Evolutionary conservation across 2,113 vertebrate genomes (phyloP).

Genomic region (Muntiacus reevesi): DNA sequence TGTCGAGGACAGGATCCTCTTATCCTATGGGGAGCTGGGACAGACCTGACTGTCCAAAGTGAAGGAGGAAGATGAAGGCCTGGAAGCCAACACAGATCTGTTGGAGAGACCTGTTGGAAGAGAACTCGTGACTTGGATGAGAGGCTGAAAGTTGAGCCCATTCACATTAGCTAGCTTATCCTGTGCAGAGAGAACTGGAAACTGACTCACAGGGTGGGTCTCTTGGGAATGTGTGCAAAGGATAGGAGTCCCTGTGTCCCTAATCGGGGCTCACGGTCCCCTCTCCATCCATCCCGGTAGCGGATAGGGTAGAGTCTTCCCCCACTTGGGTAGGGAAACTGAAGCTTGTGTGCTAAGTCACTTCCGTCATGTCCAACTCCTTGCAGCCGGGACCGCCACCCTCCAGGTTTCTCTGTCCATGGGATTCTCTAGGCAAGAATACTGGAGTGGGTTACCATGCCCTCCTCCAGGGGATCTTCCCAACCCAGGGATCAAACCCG

Average conservation of each 20-base stretch:
- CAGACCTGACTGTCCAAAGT: neutral
- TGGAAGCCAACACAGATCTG: neutral
- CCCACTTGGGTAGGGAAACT: neutral
- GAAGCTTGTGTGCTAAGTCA: neutral
- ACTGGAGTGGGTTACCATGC: neutral
- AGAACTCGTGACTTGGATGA: neutral
- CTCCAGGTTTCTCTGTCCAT: neutral
- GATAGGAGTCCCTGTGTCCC: neutral
- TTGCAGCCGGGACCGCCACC: neutral
- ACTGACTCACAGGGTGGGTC: neutral
- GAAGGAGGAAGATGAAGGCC: neutral
- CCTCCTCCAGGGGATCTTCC: neutral
- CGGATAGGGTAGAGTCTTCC: neutral
- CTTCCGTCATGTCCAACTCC: neutral
- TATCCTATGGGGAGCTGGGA: neutral
- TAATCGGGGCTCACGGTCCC: neutral
- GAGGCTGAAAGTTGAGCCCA: neutral
- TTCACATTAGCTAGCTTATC: fast-evolving
- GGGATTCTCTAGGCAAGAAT: neutral
- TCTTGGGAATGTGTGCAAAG: neutral
- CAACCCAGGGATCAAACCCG: neutral
- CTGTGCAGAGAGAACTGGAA: neutral
- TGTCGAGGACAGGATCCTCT: neutral
- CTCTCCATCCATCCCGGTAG: neutral
- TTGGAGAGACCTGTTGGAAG: neutral